Percentiles rank a stretch among this genome's conserved stretches.
Conservation (phyloP, 1,140 invertebrate species). For the Uloborus diversus region DNA sequence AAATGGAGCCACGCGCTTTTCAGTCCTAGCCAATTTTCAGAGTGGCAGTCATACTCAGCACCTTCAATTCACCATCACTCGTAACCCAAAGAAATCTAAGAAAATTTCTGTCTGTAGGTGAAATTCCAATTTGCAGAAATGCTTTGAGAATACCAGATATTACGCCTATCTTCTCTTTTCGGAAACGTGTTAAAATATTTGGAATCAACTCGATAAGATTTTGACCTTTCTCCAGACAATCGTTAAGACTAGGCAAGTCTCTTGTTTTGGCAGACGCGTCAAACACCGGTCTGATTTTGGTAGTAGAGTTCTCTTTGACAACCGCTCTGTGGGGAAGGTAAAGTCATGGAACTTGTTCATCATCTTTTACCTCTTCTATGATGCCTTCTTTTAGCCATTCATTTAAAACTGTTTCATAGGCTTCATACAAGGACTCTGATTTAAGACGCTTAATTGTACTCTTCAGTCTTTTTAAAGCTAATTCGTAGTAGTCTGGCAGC, state of each 20-base stretch:
- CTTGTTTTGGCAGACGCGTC: slow-evolving; percentile 29
- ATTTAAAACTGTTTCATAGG: slow-evolving; percentile 61
- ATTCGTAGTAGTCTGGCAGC: slow-evolving; percentile 56
- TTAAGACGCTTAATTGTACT: slow-evolving; percentile 58
- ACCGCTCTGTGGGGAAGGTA: slow-evolving; percentile 60
- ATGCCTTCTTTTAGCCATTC: slow-evolving; percentile 61
- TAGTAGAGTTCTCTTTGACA: slow-evolving; percentile 51
- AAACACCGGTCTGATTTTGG: slow-evolving; percentile 48
- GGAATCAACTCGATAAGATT: slow-evolving; percentile 56
- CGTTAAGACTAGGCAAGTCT: slow-evolving; percentile 19
- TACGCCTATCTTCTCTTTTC: neutral
- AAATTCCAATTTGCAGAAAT: slow-evolving; percentile 64
- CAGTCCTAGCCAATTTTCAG: too few relatives aligned
- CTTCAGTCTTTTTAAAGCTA: slow-evolving; percentile 58
- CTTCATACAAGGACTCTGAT: too few relatives aligned
- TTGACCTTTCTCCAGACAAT: slow-evolving; percentile 33
- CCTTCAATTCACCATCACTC: neutral
- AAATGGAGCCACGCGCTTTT: too few relatives aligned
- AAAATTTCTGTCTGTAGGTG: neutral
- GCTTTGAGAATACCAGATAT: slow-evolving; percentile 64
- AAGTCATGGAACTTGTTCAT: slow-evolving; percentile 13
- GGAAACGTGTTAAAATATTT: slow-evolving; percentile 58
- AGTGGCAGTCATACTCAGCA: too few relatives aligned
- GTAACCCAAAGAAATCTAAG: slow-evolving; percentile 10
- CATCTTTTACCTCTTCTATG: slow-evolving; percentile 59